These are phyloP conservation scores for Eulemur coronatus DNA, from an alignment of 2,797 vertebrate genomes.

Conservation along the genomic window DNA sequence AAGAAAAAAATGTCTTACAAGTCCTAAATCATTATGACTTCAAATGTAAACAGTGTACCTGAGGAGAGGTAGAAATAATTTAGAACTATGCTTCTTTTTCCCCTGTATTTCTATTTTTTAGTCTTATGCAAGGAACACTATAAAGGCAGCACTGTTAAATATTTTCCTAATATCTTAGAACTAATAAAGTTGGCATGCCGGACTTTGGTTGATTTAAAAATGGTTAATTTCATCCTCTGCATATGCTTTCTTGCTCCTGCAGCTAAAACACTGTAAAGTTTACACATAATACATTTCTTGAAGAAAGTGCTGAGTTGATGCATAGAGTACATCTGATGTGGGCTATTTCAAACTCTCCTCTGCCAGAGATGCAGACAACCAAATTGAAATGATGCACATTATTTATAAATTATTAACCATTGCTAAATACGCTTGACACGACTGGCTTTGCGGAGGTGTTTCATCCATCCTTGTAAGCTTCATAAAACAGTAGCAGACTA, in stretches of 20 bases:
- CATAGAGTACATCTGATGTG: neutral
- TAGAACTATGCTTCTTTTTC: neutral
- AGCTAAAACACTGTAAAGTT: slow-evolving; percentile 26
- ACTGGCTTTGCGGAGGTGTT: slow-evolving; percentile 13
- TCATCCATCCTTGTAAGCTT: slow-evolving; percentile 31
- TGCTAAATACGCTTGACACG: slow-evolving; percentile 72
- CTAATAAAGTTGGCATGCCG: neutral
- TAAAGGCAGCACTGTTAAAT: neutral
- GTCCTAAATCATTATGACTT: neutral
- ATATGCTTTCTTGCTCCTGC: neutral
- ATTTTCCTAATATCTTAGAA: neutral
- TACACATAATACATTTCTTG: slow-evolving; percentile 18
- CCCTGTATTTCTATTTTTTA: neutral
- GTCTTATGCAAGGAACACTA: neutral
- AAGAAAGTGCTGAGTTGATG: slow-evolving; percentile 29
- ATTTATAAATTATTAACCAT: slow-evolving; percentile 80
- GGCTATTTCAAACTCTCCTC: slow-evolving; percentile 53
- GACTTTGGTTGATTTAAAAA: slow-evolving; percentile 69
- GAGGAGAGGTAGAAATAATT: neutral
- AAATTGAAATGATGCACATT: slow-evolving; percentile 62
- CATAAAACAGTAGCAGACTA: slow-evolving; percentile 48
- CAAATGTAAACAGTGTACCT: neutral
- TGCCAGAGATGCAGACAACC: slow-evolving; percentile 48
- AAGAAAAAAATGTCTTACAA: neutral
- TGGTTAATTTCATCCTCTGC: neutral